A percentile compares a stretch with the other conserved stretches of the same genome.
These are phyloP conservation scores for Anableps anableps DNA, from an alignment of 2,797 vertebrate genomes.

Conservation along the genomic window DNA sequence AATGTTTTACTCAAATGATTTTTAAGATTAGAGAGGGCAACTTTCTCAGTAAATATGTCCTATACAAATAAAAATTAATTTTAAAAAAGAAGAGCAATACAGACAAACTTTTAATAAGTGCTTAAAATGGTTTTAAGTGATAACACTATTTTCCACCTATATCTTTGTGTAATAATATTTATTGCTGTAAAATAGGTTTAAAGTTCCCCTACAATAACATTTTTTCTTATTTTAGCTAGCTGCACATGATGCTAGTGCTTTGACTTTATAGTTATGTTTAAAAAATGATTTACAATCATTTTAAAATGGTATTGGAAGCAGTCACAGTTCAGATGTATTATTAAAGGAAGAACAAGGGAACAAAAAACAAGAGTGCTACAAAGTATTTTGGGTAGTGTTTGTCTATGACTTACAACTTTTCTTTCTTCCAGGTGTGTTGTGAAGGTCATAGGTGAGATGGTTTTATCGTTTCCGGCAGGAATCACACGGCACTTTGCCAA, in stretches of 20 bases:
- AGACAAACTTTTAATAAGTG: not conserved
- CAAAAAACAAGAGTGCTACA: not conserved
- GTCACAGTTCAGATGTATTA: not conserved
- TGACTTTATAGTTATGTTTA: not conserved
- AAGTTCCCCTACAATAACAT: not conserved
- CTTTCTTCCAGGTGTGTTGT: conserved; percentile 88
- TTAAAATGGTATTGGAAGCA: not conserved
- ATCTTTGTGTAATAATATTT: too few species aligned
- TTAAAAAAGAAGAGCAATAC: not conserved
- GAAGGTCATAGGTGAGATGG: conserved; percentile 99
- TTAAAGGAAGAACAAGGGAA: not conserved
- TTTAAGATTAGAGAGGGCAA: too few species aligned
- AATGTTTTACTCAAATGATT: too few species aligned
- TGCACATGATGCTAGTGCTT: not conserved
- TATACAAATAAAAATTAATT: too few species aligned
- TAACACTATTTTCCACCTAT: too few species aligned
- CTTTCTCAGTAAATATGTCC: too few species aligned
- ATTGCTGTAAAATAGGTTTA: not conserved
- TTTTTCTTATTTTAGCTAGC: conserved; percentile 9
- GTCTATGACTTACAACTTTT: not conserved
- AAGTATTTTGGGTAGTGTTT: not conserved
- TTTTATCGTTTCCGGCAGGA: conserved; percentile 96
- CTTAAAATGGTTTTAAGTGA: too few species aligned
- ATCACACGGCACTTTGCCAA: conserved; percentile 98
- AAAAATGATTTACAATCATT: not conserved